phyloP scores from a whole-genome alignment of 37 sponge, comb jelly and placozoan genomes.

The Cladorhizidae sp. region DNA sequence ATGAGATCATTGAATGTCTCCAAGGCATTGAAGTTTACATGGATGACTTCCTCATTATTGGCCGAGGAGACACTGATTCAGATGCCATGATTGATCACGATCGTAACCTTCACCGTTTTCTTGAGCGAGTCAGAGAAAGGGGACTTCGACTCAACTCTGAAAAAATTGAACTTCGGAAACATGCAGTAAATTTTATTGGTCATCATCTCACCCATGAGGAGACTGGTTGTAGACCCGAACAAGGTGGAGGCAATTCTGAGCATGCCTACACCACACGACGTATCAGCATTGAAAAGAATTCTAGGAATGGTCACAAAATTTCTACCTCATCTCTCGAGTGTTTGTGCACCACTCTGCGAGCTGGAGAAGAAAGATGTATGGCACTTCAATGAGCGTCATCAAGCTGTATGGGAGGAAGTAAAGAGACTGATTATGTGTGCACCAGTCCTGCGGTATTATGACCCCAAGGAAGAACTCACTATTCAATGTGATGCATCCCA shows the following conservation, averaged over 20 bases:
- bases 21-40: conserved; percentile 44
- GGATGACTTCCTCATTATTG: conserved; percentile 47
- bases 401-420: background rate
- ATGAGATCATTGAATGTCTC: conserved; percentile 45
- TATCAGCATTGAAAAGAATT: conserved; percentile 32
- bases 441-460: conserved; percentile 19
- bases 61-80: conserved; percentile 27
- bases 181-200: conserved; percentile 6
- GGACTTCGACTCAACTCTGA: conserved; percentile 22
- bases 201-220: background rate
- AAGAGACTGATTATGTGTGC: conserved; percentile 29
- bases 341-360: conserved; percentile 2
- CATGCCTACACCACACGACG: conserved; percentile 54
- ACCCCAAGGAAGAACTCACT: conserved; percentile 19
- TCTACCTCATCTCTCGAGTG: conserved; percentile 43
- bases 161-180: conserved; percentile 13
- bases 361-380: conserved; percentile 8
- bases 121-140: conserved; percentile 22
- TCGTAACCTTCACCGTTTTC: conserved; percentile 17
- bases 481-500: conserved; percentile 23
- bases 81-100: conserved; percentile 14
- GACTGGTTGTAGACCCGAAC: conserved; percentile 11
- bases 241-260: conserved; percentile 40
- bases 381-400: background rate
- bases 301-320: conserved; percentile 52